Evolutionary conservation across 2,888 invertebrate genomes (phyloP).

Genomic region (Antheraea yamamai): DNA sequence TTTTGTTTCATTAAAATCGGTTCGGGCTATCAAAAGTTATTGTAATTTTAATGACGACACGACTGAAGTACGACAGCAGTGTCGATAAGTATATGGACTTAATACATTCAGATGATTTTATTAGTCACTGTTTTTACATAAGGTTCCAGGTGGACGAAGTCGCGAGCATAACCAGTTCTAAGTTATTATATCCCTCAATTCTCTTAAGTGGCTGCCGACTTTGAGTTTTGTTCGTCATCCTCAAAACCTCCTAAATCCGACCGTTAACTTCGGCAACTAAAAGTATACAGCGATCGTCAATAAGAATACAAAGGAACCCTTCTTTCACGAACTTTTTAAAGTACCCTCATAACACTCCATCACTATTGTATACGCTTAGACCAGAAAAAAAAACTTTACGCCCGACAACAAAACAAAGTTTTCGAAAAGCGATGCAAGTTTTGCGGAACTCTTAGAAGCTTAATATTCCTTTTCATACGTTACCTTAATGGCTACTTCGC

Average conservation of each 20-base stretch:
- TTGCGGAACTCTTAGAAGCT: slow-evolving; percentile 1
- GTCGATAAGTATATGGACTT: no score
- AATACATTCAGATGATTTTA: no score
- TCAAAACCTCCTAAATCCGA: slow-evolving; percentile 4
- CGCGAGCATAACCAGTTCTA: not conserved
- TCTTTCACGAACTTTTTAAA: slow-evolving; percentile 13
- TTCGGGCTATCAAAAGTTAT: no score
- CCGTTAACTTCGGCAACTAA: slow-evolving; percentile 5
- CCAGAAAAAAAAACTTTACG: slow-evolving; percentile 12
- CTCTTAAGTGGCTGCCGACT: not conserved
- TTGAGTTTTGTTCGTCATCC: not conserved
- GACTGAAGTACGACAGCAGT: no score
- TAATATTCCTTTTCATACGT: slow-evolving; percentile 13
- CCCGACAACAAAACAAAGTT: slow-evolving; percentile 12
- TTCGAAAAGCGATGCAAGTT: slow-evolving; percentile 19
- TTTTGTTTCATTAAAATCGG: no score
- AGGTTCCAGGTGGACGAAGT: no score
- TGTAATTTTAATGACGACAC: no score
- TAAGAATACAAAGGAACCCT: slow-evolving; percentile 20
- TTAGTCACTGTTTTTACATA: no score
- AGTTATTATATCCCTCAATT: not conserved
- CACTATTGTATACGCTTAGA: slow-evolving; percentile 9
- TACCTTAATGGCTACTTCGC: not conserved
- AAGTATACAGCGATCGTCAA: slow-evolving; percentile 5
- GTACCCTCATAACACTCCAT: slow-evolving; percentile 19